A percentile compares a stretch with the other conserved stretches of the same genome.
Conservation (phyloP, 2,797 vertebrate species). For the Ceyx erithaca region DNA sequence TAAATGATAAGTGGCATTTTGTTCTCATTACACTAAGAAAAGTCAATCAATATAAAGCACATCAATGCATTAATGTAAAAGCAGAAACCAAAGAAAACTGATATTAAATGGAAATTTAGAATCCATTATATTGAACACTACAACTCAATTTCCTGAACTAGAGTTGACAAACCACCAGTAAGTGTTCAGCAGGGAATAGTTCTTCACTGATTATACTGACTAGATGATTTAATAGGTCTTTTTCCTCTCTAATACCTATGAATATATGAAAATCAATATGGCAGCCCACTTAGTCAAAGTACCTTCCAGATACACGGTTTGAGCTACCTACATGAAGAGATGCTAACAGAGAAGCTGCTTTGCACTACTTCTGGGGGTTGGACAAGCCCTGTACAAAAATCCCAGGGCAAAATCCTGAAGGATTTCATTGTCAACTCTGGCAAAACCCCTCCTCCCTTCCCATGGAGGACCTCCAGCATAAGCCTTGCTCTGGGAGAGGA, state of each 20-base stretch:
- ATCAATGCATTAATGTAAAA: slow-evolving; percentile 65
- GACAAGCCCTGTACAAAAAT: not conserved
- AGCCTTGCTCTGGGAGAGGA: not conserved
- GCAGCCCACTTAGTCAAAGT: slow-evolving; percentile 40
- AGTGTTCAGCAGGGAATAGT: slow-evolving; percentile 53
- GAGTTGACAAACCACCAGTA: slow-evolving; percentile 61
- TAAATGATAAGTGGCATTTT: slow-evolving; percentile 56
- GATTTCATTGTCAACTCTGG: not conserved
- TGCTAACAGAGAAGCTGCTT: not conserved
- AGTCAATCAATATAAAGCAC: slow-evolving; percentile 60
- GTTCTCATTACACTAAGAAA: slow-evolving; percentile 29
- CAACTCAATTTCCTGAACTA: slow-evolving; percentile 66
- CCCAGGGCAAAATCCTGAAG: not conserved
- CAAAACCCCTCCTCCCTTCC: not conserved
- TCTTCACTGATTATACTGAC: slow-evolving; percentile 34
- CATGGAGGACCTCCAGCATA: fast-evolving
- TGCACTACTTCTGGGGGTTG: not conserved
- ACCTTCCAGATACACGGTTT: not conserved
- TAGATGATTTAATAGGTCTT: slow-evolving; percentile 49
- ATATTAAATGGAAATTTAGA: slow-evolving; percentile 64
- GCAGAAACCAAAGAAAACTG: slow-evolving; percentile 64
- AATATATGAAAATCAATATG: slow-evolving; percentile 51
- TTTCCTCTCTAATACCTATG: slow-evolving; percentile 28
- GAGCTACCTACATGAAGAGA: not conserved
- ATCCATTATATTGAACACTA: slow-evolving; percentile 56